These are phyloP conservation scores for Phortica variegata DNA, from an alignment of 1,140 invertebrate species.

Conservation along the genomic window DNA sequence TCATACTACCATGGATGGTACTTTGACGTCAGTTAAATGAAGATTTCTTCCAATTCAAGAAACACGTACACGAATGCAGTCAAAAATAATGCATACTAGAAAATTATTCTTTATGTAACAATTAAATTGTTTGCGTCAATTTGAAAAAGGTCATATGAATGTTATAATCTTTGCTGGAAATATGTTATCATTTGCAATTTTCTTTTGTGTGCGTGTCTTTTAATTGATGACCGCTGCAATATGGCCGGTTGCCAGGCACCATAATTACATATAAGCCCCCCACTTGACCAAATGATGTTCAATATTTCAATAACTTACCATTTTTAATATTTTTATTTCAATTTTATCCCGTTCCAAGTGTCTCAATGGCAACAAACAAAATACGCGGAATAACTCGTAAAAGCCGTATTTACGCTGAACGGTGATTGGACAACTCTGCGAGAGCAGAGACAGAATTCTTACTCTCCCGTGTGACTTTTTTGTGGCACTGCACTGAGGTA, in stretches of 20 bases:
- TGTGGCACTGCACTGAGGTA: too few species aligned
- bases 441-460: too few species aligned
- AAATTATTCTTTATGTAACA: background rate
- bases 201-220: background rate
- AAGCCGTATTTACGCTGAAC: too few species aligned
- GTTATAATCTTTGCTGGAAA: background rate
- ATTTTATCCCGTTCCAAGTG: background rate
- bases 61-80: background rate
- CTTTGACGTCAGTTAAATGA: too few species aligned
- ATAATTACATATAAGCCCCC: too few species aligned
- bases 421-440: too few species aligned
- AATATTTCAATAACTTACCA: background rate
- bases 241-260: too few species aligned
- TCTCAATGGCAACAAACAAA: background rate
- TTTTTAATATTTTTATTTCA: background rate
- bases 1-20: background rate
- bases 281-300: background rate
- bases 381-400: too few species aligned
- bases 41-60: background rate
- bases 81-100: background rate
- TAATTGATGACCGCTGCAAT: background rate
- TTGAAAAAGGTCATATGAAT: background rate
- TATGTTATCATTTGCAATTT: background rate
- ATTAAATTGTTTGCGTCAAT: background rate
- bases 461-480: too few species aligned